Evolutionary conservation across 2,113 vertebrate species (phyloP).

Genomic region (Acrocephalus kingi): DNA sequence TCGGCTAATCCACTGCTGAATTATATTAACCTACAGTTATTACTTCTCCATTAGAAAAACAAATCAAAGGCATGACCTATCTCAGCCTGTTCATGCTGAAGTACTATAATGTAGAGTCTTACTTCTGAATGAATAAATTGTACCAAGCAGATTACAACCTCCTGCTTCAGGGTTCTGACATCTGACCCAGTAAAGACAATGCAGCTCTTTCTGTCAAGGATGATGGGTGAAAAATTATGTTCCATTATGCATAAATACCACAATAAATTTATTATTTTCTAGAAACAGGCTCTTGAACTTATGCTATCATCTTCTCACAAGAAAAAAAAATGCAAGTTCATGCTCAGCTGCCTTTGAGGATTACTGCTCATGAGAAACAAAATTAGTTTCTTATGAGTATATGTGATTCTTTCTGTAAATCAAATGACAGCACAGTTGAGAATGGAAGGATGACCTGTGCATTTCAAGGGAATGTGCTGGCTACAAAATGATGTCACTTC

Average conservation of each 20-base stretch:
- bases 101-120: background rate
- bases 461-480: background rate
- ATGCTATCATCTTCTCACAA: background rate
- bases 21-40: background rate
- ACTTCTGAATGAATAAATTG: background rate
- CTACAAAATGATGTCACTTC: background rate
- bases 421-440: background rate
- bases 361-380: background rate
- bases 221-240: background rate
- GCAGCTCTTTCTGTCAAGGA: background rate
- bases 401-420: background rate
- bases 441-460: background rate
- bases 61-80: background rate
- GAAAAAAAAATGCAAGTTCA: background rate
- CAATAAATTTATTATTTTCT: background rate
- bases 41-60: background rate
- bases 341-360: background rate
- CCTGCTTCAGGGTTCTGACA: background rate
- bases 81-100: background rate
- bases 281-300: background rate
- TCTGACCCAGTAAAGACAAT: background rate
- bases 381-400: background rate
- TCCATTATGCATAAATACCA: background rate
- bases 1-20: background rate
- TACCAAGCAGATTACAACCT: background rate